A percentile compares a stretch with the other conserved stretches of the same genome.
Evolutionary conservation across 2,888 invertebrate species (phyloP).

Genomic region (Chirona hameri): DNA sequence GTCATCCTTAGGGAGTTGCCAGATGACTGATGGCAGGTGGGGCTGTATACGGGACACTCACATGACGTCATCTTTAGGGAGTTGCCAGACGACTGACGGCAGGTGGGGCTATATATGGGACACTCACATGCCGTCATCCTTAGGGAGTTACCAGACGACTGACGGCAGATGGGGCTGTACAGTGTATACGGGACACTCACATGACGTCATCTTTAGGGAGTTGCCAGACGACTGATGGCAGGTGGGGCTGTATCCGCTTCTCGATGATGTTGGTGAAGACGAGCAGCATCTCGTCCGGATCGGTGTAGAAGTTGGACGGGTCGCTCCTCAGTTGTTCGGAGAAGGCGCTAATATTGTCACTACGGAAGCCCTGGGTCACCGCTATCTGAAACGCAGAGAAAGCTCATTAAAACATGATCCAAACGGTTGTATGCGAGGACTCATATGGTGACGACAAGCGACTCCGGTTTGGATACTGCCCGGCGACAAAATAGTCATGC

Average conservation of each 20-base stretch:
- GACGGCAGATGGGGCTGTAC: too few species aligned
- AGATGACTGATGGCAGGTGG: conserved; percentile 43
- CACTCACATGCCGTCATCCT: too few species aligned
- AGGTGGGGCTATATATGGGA: conserved; percentile 46
- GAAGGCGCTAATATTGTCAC: conserved; percentile 41
- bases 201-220: conserved; percentile 43
- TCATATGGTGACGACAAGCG: too few species aligned
- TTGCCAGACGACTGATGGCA: conserved; percentile 44
- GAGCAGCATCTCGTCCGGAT: conserved; percentile 45
- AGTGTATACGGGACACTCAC: conserved; percentile 41
- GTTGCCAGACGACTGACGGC: conserved; percentile 43
- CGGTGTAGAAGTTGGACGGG: conserved; percentile 42
- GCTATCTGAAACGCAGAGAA: not conserved
- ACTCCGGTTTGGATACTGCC: too few species aligned
- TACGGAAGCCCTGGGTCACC: not conserved
- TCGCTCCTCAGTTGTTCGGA: conserved; percentile 43
- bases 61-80: conserved; percentile 43
- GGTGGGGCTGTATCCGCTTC: conserved; percentile 43
- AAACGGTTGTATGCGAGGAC: too few species aligned
- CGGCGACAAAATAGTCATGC: too few species aligned
- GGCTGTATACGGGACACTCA: conserved; percentile 37
- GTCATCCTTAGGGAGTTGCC: conserved; percentile 43
- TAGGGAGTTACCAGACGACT: too few species aligned
- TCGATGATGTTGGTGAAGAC: conserved; percentile 44
- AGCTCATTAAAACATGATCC: too few species aligned